Conservation (phyloP, 2,797 vertebrate species). For the Morus bassanus region DNA sequence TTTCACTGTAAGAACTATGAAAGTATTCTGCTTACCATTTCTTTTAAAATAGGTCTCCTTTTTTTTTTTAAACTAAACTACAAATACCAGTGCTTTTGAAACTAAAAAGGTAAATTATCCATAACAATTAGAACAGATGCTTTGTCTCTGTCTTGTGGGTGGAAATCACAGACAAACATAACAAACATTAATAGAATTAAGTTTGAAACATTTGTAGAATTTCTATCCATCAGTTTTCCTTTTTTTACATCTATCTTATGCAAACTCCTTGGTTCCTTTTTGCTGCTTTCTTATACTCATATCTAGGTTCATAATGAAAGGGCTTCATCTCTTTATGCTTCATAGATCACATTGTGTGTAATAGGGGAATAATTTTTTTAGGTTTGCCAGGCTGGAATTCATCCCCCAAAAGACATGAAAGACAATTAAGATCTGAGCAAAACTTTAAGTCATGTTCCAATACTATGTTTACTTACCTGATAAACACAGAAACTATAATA, state of each 20-base stretch:
- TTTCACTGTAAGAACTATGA: neutral
- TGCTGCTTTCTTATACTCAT: neutral
- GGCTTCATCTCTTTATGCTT: neutral
- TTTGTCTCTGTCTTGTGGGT: neutral
- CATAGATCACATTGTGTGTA: neutral
- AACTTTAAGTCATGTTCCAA: neutral
- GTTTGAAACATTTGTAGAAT: neutral
- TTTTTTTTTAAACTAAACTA: neutral
- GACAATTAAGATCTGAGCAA: neutral
- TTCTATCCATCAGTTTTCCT: neutral
- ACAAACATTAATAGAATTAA: neutral
- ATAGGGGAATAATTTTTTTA: neutral
- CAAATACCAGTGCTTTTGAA: neutral
- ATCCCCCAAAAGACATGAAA: neutral
- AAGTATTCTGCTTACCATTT: neutral
- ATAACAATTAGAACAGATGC: neutral
- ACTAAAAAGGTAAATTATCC: neutral
- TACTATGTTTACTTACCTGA: neutral
- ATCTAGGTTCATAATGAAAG: neutral
- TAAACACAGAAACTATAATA: neutral
- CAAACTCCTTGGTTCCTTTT: neutral
- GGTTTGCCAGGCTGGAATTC: neutral
- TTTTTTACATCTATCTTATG: neutral
- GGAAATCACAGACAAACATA: neutral
- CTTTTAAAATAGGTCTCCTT: slow-evolving; percentile 4